Evolutionary conservation across 2,113 vertebrate species (phyloP).

Genomic region (Tympanuchus pallidicinctus): DNA sequence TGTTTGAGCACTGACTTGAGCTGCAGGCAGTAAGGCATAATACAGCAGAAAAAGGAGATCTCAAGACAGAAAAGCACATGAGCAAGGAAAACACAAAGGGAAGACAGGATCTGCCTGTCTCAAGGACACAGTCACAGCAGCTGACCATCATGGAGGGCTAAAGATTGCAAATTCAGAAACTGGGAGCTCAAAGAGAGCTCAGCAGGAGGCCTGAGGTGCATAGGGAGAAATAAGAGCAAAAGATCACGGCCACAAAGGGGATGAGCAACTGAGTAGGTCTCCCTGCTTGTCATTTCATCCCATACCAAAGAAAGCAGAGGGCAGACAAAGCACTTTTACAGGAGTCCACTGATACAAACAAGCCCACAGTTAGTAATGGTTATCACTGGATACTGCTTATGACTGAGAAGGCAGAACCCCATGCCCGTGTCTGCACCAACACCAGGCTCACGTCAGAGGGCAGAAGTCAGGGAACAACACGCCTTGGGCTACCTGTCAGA

Average conservation of each 20-base stretch:
- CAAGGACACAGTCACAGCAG: neutral
- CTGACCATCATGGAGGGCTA: neutral
- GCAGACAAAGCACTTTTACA: neutral
- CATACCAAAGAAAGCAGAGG: accelerated
- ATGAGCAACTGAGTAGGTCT: too few species aligned
- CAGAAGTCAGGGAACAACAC: neutral
- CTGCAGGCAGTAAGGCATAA: neutral
- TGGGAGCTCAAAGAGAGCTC: neutral
- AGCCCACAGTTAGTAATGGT: neutral
- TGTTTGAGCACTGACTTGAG: neutral
- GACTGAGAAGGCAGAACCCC: neutral
- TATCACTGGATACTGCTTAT: accelerated
- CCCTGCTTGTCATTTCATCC: accelerated
- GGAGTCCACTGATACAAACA: neutral
- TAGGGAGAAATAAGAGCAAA: neutral
- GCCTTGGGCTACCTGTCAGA: neutral
- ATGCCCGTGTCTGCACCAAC: accelerated
- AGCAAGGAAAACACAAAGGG: accelerated
- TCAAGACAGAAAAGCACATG: accelerated
- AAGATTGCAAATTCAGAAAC: neutral
- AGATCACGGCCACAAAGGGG: neutral
- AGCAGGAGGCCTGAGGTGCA: neutral
- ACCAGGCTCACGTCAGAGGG: neutral
- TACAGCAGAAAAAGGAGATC: neutral
- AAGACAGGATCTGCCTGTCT: too few species aligned